Evolutionary conservation across 2,888 invertebrate species (phyloP), one percentile per base, ranked within the genome.

Genomic region (Pegoplata infirma): DNA sequence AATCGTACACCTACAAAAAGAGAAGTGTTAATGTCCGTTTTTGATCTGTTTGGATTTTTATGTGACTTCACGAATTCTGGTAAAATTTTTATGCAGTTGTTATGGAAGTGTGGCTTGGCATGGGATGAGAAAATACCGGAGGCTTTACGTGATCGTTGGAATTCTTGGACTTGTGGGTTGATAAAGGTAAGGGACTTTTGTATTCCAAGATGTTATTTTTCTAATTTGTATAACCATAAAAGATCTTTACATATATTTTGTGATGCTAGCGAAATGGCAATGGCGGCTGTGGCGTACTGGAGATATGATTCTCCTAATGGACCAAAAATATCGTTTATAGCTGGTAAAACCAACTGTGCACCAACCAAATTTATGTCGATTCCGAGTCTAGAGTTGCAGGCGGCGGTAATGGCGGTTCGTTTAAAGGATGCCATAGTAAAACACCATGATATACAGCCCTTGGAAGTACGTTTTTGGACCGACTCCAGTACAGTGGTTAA

Each of bases 21-120:
- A 3, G 23, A 23, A 6, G 23, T 23, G 6, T 6, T 23, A 23
- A 40, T 80, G 84, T 83, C 84, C 0, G 53, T 85, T 4, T 85
- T 81, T 56, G 83, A 84, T 36, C 84, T 83, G 0, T 67, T 84
- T 3, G 84, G 84, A 0, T 59, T 85, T 5, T 61, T 83, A 0
- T 47, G 77, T 0, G 82, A 84, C 0, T 80, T 81, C 7, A 82
- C 82, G 0, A 25, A 82, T 19, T 10, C 46, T 10, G 66, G 71
- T 6, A 81, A 80, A 46, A 12, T 81, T 32, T 14, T 77, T 10
- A 14, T 78, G 23, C 73, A 80, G 51, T 2, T 14, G 0, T 32
- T 59, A 2, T 81, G 80, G 8, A 32, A 32, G 8, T 32, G 8
- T 32, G 32, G 7, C 8, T 32, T 32, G 10, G 32, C 4, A 4